Conservation (phyloP, 1,140 invertebrate species). For the Apis laboriosa region DNA sequence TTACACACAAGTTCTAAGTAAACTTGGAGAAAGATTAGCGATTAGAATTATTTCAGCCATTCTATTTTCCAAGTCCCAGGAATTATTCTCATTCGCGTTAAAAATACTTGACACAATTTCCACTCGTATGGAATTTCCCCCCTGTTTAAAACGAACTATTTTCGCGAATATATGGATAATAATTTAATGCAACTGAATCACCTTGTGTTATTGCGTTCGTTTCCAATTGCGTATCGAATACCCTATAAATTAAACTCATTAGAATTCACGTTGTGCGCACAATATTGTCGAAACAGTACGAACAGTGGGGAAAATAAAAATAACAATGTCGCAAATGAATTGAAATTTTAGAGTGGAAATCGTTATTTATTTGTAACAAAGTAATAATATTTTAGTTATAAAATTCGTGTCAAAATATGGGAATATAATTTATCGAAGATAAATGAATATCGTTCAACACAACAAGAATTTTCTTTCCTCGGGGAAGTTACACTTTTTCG, state of each 20-base stretch:
- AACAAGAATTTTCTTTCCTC: too few relatives aligned
- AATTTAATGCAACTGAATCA: not conserved
- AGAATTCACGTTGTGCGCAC: not conserved
- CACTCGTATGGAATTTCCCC: not conserved
- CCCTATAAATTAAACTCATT: not conserved
- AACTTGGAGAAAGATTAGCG: conserved; percentile 53
- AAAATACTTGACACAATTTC: conserved; percentile 6
- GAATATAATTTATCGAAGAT: too few relatives aligned
- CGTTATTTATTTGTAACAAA: not conserved
- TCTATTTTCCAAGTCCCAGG: not conserved
- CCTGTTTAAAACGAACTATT: not conserved
- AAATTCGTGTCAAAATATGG: too few relatives aligned
- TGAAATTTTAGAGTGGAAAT: not conserved
- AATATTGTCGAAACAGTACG: not conserved
- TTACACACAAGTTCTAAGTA: conserved; percentile 16
- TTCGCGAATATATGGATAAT: not conserved
- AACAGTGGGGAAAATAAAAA: too few relatives aligned
- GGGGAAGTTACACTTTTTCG: not conserved
- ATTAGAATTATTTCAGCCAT: conserved; percentile 1
- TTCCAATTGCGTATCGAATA: not conserved
- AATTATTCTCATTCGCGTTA: not conserved
- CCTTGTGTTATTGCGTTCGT: not conserved
- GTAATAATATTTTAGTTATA: too few relatives aligned
- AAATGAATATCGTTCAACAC: not conserved
- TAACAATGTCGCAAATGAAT: too few relatives aligned